Base-by-base conservation (phyloP, 2,113 vertebrate genomes). In the Oncorhynchus mykiss region DNA sequence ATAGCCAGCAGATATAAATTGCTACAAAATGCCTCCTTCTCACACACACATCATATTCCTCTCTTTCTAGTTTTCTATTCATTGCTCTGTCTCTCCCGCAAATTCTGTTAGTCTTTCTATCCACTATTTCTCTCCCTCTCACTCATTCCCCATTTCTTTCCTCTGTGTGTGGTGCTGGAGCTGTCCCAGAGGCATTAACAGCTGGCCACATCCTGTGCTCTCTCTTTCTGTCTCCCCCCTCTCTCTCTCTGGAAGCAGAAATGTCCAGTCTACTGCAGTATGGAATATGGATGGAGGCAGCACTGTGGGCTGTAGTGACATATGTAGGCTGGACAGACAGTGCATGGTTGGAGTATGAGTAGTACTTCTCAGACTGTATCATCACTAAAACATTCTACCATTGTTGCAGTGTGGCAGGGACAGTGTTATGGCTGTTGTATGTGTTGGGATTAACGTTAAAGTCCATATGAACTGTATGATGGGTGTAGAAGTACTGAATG, bases 71-170 rank as follows among this genome's bases (percentile, higher is more conserved):
- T 11, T 68, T 3, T 54, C n/a, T 74, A n/a, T 59, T 51, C 39
- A 2, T 31, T 65, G 12, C 5, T 73, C 76, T 70, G 27, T 68
- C 29, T 68, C 67, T 34, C 1, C 18, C 7, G 16, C 31, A 2
- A 13, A 8, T 16, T 25, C 27, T 31, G 9, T 67, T 18, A 7
- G 14, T 67, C 65, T 16, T 18, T 67, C 3, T 18, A 4, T 31
- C 27, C 22, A 11, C 64, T 67, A 2, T 31, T 39, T 68, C 67
- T 54, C n/a, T 77, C 65, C 39, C 9, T 31, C 70, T 20, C 75
- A 48, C 72, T 66, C 20, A 66, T 70, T 54, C 73, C 68, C 73
- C 31, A 69, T 79, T 54, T 11, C 2, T 71, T 25, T 59, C 27
- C 57, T 45, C 59, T 73, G 57, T 45, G 29, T 65, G 18, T 73